A percentile compares a stretch with the other conserved stretches of the same genome.
Evolutionary conservation across 2,888 invertebrate species (phyloP).

Genomic region (Orgyia antiqua): DNA sequence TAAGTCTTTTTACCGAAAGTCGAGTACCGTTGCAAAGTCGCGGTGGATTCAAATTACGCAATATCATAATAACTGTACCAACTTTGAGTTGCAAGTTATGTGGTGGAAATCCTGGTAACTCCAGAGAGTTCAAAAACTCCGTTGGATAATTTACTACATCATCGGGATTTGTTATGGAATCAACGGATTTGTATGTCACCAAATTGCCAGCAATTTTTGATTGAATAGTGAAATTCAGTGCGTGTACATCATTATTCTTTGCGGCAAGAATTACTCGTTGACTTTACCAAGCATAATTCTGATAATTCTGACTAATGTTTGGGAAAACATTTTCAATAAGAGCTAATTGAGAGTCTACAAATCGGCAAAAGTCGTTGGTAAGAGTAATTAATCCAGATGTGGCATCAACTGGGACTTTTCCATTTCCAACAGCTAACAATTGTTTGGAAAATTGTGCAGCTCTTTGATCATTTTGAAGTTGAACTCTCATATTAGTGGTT

Average conservation of each 20-base stretch:
- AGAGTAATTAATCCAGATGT: constrained; percentile 10
- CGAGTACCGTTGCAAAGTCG: constrained; percentile 19
- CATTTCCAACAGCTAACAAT: constrained; percentile 14
- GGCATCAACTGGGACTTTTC: constrained; percentile 3
- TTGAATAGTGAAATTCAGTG: constrained; percentile 14
- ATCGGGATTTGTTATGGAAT: constrained; percentile 16
- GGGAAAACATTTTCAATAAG: constrained; percentile 3
- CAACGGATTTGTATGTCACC: constrained; percentile 15
- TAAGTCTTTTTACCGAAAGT: constrained; percentile 12
- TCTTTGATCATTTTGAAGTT: constrained; percentile 21
- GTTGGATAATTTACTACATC: constrained; percentile 1
- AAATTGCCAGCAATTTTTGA: constrained; percentile 16
- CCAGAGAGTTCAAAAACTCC: constrained; percentile 7
- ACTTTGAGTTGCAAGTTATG: constrained; percentile 9
- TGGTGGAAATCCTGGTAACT: constrained; percentile 20
- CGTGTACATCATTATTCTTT: constrained; percentile 4
- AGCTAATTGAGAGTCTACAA: constrained; percentile 6
- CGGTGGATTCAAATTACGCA: constrained; percentile 1
- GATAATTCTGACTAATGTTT: constrained; percentile 4
- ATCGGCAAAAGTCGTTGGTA: constrained; percentile 11
- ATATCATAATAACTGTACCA: not conserved
- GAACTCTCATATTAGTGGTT: constrained; percentile 15
- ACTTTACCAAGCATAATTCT: constrained; percentile 2
- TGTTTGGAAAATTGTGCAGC: constrained; percentile 21
- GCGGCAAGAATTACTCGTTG: constrained; percentile 7